Percentiles rank a stretch among this genome's conserved stretches.
These are phyloP conservation scores for Bombus consobrinus DNA, from an alignment of 1,140 invertebrate genomes.

Conservation along the genomic window DNA sequence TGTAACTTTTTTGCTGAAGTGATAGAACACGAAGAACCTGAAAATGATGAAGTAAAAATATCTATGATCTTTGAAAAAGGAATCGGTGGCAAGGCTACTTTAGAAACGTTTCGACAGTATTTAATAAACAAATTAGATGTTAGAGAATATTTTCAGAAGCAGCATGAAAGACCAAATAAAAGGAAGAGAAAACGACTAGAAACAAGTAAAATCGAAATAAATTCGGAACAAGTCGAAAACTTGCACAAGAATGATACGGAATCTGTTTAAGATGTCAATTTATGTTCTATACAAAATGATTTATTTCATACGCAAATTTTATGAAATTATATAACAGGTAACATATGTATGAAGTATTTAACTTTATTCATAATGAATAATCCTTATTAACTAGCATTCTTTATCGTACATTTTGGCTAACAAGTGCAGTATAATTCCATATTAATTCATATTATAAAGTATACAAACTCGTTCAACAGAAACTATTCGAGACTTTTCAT, in stretches of 20 bases:
- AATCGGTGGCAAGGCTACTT: slow-evolving; percentile 70
- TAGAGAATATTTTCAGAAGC: slow-evolving; percentile 58
- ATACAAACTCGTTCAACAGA: slow-evolving; percentile 35
- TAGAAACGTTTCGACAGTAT: slow-evolving; percentile 76
- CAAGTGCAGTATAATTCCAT: slow-evolving; percentile 72
- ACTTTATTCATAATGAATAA: slow-evolving; percentile 77
- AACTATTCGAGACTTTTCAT: slow-evolving; percentile 12
- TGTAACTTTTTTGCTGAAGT: slow-evolving; percentile 56
- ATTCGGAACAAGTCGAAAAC: neutral
- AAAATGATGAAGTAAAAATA: slow-evolving; percentile 63
- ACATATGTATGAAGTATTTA: slow-evolving; percentile 77
- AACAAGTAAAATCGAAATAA: slow-evolving; percentile 14
- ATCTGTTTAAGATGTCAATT: slow-evolving; percentile 18
- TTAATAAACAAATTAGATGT: slow-evolving; percentile 75
- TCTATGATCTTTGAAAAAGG: slow-evolving; percentile 72
- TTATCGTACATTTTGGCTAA: slow-evolving; percentile 79
- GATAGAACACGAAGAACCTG: slow-evolving; percentile 22
- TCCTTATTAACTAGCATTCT: slow-evolving; percentile 74
- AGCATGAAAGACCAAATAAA: slow-evolving; percentile 52
- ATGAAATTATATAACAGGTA: slow-evolving; percentile 78
- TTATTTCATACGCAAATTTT: slow-evolving; percentile 73
- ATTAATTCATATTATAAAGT: slow-evolving; percentile 41
- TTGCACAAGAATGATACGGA: neutral
- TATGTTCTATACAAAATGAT: slow-evolving; percentile 74
- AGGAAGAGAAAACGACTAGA: slow-evolving; percentile 56